These are phyloP conservation scores for Drosophila athabasca DNA, from an alignment of 1,140 invertebrate species.

Conservation along the genomic window DNA sequence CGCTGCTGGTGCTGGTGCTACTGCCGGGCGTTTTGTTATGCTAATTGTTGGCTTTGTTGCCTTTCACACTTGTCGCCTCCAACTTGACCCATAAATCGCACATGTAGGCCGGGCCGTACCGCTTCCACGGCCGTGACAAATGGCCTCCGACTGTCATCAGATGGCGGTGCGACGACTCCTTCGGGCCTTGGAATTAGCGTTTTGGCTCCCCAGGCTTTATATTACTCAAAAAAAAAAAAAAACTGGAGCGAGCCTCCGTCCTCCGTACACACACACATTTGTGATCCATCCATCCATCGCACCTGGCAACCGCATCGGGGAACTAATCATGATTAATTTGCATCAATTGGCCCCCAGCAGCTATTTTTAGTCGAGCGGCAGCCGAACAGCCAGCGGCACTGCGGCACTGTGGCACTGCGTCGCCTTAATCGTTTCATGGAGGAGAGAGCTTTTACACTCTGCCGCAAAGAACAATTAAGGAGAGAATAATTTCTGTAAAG, in stretches of 20 bases:
- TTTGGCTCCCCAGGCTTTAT: slow-evolving; percentile 8
- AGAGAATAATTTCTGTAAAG: neutral
- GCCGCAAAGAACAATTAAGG: too few relatives aligned
- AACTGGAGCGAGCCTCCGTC: neutral
- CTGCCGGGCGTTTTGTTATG: slow-evolving; percentile 45
- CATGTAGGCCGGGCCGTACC: neutral
- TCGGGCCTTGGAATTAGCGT: slow-evolving; percentile 33
- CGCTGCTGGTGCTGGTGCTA: slow-evolving; percentile 2
- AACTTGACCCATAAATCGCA: slow-evolving; percentile 68
- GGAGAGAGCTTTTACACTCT: slow-evolving; percentile 14
- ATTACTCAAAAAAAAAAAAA: slow-evolving; percentile 15
- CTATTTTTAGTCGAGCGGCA: slow-evolving; percentile 65
- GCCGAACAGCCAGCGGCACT: slow-evolving; percentile 2
- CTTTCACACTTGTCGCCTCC: slow-evolving; percentile 42
- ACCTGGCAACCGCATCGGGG: slow-evolving; percentile 29
- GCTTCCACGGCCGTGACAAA: slow-evolving; percentile 47
- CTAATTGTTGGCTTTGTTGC: slow-evolving; percentile 57
- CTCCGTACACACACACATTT: slow-evolving; percentile 20
- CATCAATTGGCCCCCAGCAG: slow-evolving; percentile 65
- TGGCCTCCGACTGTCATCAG: slow-evolving; percentile 13
- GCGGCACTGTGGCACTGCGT: slow-evolving; percentile 4
- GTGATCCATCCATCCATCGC: slow-evolving; percentile 20
- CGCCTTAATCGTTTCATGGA: slow-evolving; percentile 8
- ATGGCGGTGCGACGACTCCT: slow-evolving; percentile 23
- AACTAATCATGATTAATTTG: slow-evolving; percentile 80